Base-by-base conservation (phyloP, 2,797 vertebrate species). In the Notamacropus eugenii region DNA sequence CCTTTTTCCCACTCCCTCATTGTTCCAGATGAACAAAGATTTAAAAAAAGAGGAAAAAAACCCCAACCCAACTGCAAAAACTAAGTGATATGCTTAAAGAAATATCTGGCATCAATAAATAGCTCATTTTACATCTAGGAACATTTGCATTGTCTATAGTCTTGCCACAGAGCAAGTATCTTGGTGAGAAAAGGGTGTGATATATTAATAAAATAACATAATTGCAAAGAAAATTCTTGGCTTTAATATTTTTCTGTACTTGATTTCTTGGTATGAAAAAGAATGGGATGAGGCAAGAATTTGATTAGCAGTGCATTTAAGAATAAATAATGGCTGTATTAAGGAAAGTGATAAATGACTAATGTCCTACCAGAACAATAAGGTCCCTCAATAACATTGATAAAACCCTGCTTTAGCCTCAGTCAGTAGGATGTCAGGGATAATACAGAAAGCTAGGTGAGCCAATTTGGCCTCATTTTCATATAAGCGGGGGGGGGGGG, bases 271-370 rank as follows among this genome's bases (percentile, higher is more conserved):
- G 52, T 46, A 27, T 27, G 40, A 87, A 87, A 87, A 87, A 82
- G n/a, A 55, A 91, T 31, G 12, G 52, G 5, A 55, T 90, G 10
- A 94, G 55, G 31, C 28, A 90, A 95, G 95, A 91, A 57, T 55
- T 34, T 4, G 4, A 4, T 93, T 93, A 95, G 8, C 3, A 54
- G 91, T 6, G 12, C 90, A 87, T 82, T 96, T 94, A 93, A 93
- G 52, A 97, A 92, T 91, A 54, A 96, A 6, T 27, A 96, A 58
- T 91, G 10, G 0, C 55, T 54, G 0, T 82, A 59, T 28, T 93
- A 96, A 91, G 93, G 90, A 92, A 90, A 92, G 90, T 62, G 27
- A 93, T 55, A 57, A 95, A 94, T 54, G 92, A 74, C 46, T 54
- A 16, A 57, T 96, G 29, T 4, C 1, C 16, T 91, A 87, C 10